Evolutionary conservation across 1,140 invertebrate species (phyloP), one percentile per base, ranked within the genome.

Genomic region (Drosophila varians): DNA sequence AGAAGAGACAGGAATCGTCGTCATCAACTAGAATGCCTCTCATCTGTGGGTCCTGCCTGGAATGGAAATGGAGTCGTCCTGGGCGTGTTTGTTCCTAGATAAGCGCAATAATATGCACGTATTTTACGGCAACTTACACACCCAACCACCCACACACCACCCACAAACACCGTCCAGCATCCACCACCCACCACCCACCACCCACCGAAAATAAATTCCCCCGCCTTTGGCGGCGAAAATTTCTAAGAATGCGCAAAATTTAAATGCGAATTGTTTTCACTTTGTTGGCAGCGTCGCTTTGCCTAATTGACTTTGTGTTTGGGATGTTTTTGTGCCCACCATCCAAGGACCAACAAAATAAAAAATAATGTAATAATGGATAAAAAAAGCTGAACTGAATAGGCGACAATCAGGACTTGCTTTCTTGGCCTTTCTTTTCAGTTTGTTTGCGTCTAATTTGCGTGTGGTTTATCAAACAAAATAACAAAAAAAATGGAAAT

Each of bases 221-320:
- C 56, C 5, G 38, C 53, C 40, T 12, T 31, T 16, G 60, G 51
- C 38, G 48, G n/a, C 31, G 19, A 52, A 53, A 14, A 73, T 51
- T 66, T 77, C 72, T 74, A 80, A 86, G 82, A 86, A 86, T 77
- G 69, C 76, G 72, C 72, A 84, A 42, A 86, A 87, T 86, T 86
- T 80, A 87, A 86, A 87, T 80, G 76, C 64, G 80, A 87, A 87
- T 86, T 86, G 80, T 86, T 86, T 86, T 87, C 80, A 87, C 72
- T 87, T 87, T 86, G 76, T 86, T 76, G 80, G 25, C 82, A 47
- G 46, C 57, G 65, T 56, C 72, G 76, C 51, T 84, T 86, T 86
- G 80, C 80, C 80, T 87, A 86, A 86, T 86, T 86, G 82, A 87
- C 76, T 86, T 86, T 86, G 54, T 86, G 72, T 53, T 43, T 25